These are phyloP conservation scores for Indicator indicator DNA, from an alignment of 2,113 vertebrate species.

Conservation along the genomic window DNA sequence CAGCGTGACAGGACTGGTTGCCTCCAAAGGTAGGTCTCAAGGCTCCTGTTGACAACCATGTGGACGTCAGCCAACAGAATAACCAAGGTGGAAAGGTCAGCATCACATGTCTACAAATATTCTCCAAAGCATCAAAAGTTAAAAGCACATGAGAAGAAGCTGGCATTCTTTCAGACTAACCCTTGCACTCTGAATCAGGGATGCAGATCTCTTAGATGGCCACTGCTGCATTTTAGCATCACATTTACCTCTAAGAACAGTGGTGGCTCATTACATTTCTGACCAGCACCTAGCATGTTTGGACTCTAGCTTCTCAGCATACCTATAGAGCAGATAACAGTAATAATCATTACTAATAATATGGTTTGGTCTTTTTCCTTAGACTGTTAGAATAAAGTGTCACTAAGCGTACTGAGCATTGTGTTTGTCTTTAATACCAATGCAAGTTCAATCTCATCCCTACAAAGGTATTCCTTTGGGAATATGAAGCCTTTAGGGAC, in stretches of 20 bases:
- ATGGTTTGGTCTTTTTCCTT: background rate
- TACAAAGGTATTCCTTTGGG: background rate
- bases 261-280: background rate
- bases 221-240: background rate
- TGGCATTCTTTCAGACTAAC: background rate
- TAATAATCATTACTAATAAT: background rate
- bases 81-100: background rate
- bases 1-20: background rate
- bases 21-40: background rate
- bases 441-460: background rate
- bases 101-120: background rate
- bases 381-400: background rate
- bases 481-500: background rate
- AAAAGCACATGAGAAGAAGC: background rate
- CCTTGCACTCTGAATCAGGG: background rate
- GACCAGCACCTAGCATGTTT: fast-evolving
- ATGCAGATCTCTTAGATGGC: background rate
- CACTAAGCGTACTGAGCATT: background rate
- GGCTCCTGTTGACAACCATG: background rate
- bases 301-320: background rate
- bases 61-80: background rate
- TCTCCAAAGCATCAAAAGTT: background rate
- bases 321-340: background rate
- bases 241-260: background rate
- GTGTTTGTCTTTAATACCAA: background rate